Evolutionary conservation across 2,113 vertebrate genomes (phyloP), one percentile per base, ranked within the genome.

Genomic region (Lates calcarifer): DNA sequence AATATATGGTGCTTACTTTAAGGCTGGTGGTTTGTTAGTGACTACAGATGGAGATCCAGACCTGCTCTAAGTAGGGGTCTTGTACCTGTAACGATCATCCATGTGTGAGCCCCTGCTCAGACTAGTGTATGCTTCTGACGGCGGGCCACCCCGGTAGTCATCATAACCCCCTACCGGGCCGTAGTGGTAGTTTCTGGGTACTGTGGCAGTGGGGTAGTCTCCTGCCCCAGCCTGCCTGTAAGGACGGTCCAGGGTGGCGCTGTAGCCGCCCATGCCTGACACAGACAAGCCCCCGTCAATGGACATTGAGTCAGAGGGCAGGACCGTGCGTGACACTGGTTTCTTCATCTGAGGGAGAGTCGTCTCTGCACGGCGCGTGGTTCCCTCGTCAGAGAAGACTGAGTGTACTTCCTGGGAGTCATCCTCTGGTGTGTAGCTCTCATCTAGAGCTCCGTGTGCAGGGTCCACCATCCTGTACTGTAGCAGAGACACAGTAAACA

Each of bases 181-280:
- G 35, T 98, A 99, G 94, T 98, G 97, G 93, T 98, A 98, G 93
- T 98, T 98, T 57, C 97, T 95, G 62, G 98, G 98, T 39, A 98
- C 97, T 6, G 97, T 98, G 74, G 96, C 95, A 0, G 97, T 98
- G 77, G 96, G 96, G 81, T 97, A 98, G 88, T 87, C 97, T 92
- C 64, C 87, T 4, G 70, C 79, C 2, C 87, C 95, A 1, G 93
- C 90, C 0, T 93, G 97, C 66, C 97, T 94, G 92, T 98, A 98
- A 47, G 97, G 94, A 55, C 97, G 96, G 87, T 98, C 98, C 93
- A 99, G 89, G 24, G 97, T 98, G 87, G 96, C 96, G 33, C 97
- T 96, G 7, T 98, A 98, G 82, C 88, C 91, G 17, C 82, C 94
- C 85, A 93, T 92, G 83, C 88, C 0, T 49, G 93, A 77, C 81